Evolutionary conservation across 1,140 invertebrate species (phyloP), one percentile per base, ranked within the genome.

Genomic region (Cryptotermes secundus): DNA sequence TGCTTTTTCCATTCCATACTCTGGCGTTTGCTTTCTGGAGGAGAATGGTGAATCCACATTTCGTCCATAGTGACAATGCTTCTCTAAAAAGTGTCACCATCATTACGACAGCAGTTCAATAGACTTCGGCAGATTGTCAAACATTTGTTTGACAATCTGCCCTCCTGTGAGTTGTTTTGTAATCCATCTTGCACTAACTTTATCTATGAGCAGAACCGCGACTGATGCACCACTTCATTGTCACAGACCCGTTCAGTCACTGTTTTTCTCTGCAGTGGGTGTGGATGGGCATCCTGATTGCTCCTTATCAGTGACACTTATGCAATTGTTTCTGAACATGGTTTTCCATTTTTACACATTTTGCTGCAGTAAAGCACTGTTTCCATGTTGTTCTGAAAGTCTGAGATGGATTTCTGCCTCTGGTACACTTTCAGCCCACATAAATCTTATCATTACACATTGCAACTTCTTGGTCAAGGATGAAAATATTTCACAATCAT

Each of bases 161-260:
- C 19, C 53, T 10, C 19, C 80, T 24, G 80, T 81, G 80, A 81
- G n/a, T 31, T 35, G 80, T 81, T 81, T 81, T 26, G 80, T 6
- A 42, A 81, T 22, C 80, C 38, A 26, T 31, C 80, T 26, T 81
- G 80, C 80, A 81, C 80, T 10, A n/a, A 35, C 80, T 81, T 81
- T 42, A 42, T 59, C 14, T 19, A 79, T 65, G 14, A 19, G 82
- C 45, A 83, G 82, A 83, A 59, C 34, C 45, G 34, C 14, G 82
- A 16, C 82, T 83, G 24, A 83, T 79, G 35, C 49, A 42, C 82
- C 82, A 65, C 45, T 72, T 83, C 82, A 83, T 83, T 35, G 19
- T 31, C 34, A 65, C 26, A 65, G 22, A 81, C 80, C 42, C 80
- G 14, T 81, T 59, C 4, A 34, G 3, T 82, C 35, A 10, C 14